These are phyloP conservation scores for Aphelenchoides avenae DNA, from an alignment of 1,140 invertebrate species.

Conservation along the genomic window DNA sequence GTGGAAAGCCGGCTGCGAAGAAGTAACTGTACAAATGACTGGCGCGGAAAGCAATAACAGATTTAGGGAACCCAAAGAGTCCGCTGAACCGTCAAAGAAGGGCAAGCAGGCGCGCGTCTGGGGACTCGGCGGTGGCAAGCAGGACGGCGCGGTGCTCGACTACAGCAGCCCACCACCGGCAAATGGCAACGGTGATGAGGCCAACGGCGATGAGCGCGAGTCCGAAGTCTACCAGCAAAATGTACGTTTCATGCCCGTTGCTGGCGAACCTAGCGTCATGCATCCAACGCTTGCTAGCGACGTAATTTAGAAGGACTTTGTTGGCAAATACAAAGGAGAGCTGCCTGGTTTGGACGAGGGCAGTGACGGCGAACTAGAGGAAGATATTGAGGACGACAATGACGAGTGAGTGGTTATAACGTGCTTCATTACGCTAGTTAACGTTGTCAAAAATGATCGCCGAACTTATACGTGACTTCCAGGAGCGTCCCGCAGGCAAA, in stretches of 20 bases:
- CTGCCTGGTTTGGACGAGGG: constrained; percentile 63
- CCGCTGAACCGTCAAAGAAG: constrained; percentile 60
- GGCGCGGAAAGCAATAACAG: constrained; percentile 12
- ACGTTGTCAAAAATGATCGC: background rate
- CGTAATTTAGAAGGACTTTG: constrained; percentile 39
- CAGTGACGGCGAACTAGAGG: constrained; percentile 36
- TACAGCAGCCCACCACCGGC: constrained; percentile 64
- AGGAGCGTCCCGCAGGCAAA: constrained; percentile 61
- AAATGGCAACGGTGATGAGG: constrained; percentile 56
- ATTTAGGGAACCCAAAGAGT: constrained; percentile 1
- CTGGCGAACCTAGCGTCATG: background rate
- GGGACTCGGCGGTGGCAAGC: constrained; percentile 75
- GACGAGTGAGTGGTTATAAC: background rate
- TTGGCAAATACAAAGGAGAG: constrained; percentile 49
- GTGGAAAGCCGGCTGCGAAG: constrained; percentile 31
- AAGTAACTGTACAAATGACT: constrained; percentile 64
- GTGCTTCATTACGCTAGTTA: constrained; percentile 2
- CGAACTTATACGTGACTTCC: background rate
- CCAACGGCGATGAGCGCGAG: constrained; percentile 40
- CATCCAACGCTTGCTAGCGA: too few relatives aligned
- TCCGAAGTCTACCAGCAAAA: constrained; percentile 59
- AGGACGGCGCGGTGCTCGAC: constrained; percentile 76
- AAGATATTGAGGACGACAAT: constrained; percentile 25
- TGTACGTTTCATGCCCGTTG: constrained; percentile 72
- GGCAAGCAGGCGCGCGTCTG: constrained; percentile 83